Evolutionary conservation across 2,113 vertebrate species (phyloP).

Genomic region (Tachuris rubrigastra): DNA sequence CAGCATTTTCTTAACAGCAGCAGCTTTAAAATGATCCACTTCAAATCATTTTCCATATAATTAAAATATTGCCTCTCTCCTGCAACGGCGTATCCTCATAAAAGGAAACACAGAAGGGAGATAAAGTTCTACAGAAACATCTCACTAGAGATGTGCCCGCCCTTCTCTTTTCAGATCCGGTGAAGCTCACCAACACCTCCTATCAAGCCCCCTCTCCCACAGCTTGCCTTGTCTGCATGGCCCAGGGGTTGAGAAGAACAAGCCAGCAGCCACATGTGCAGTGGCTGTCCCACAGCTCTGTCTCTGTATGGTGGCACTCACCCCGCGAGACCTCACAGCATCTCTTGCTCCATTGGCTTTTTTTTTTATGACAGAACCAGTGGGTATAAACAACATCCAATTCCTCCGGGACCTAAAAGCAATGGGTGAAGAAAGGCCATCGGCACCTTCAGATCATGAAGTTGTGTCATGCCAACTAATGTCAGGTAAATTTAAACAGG

Average conservation of each 20-base stretch:
- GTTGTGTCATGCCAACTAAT: rapidly evolving
- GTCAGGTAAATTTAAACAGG: not conserved
- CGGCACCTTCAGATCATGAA: not conserved
- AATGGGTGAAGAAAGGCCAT: not conserved
- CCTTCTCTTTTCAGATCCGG: not conserved
- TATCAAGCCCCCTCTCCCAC: not conserved
- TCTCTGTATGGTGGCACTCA: not conserved
- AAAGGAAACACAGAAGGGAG: not conserved
- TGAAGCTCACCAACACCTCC: not conserved
- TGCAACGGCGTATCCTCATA: not conserved
- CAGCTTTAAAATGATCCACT: not conserved
- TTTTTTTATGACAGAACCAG: rapidly evolving
- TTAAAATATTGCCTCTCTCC: not conserved
- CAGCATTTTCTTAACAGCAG: conserved; percentile 11
- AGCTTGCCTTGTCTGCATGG: not conserved
- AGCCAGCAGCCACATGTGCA: rapidly evolving
- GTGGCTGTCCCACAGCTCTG: not conserved
- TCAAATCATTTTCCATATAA: not conserved
- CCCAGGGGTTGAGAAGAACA: not conserved
- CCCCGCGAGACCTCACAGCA: not conserved
- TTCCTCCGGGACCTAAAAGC: not conserved
- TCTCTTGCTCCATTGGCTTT: not conserved
- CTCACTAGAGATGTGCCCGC: not conserved
- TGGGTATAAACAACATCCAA: not conserved
- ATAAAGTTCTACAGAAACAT: not conserved